A percentile compares a stretch with the other conserved stretches of the same genome.
Conservation (phyloP, 2,113 vertebrate species). For the Ginglymostoma cirratum region DNA sequence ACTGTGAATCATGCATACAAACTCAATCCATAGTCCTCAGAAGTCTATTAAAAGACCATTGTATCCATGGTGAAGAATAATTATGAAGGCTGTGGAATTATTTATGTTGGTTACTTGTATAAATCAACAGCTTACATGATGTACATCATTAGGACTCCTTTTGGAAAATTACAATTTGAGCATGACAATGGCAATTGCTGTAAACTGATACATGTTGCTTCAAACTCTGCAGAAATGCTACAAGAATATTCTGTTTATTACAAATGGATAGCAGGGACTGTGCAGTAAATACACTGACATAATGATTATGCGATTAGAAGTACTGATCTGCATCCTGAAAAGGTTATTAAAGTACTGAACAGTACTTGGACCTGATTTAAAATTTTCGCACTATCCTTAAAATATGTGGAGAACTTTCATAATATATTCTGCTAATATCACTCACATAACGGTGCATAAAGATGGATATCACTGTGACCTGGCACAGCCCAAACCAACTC, state of each 20-base stretch:
- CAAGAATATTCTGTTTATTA: not conserved
- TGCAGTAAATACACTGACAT: not conserved
- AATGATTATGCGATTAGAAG: not conserved
- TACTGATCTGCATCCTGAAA: not conserved
- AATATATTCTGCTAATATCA: conserved; percentile 6
- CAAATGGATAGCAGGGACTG: not conserved
- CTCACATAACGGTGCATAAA: not conserved
- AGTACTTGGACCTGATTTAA: not conserved
- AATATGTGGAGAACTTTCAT: not conserved
- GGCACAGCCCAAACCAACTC: not conserved
- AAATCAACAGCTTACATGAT: not conserved
- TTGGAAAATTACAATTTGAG: conserved; percentile 1
- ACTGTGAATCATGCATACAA: not conserved
- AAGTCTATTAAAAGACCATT: not conserved
- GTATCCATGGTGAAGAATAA: not conserved
- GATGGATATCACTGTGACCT: conserved; percentile 25
- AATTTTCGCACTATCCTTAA: not conserved
- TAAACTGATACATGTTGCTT: not conserved
- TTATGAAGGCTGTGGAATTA: not conserved
- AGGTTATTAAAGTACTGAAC: not conserved
- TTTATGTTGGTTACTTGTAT: not conserved
- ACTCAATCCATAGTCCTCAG: not conserved
- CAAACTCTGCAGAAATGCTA: not conserved
- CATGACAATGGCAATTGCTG: not conserved
- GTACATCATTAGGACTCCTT: not conserved